phyloP scores from a whole-genome alignment of 2,797 vertebrate genomes.

The Alcedo atthis region DNA sequence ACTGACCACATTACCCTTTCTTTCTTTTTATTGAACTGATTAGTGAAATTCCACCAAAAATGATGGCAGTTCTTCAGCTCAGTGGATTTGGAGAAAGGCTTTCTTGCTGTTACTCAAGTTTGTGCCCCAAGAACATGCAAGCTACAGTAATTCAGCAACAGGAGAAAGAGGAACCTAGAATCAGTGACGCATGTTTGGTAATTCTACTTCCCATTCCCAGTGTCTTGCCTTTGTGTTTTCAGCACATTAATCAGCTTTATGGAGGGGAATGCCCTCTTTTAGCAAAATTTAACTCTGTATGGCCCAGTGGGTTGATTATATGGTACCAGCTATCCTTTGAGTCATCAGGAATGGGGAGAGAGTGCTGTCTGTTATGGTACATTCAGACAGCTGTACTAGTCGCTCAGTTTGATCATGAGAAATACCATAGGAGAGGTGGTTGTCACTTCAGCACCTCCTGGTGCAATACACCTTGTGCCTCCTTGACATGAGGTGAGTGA shows the following conservation, averaged over 20 bases:
- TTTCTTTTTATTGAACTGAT: neutral
- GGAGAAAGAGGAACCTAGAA: slow-evolving; percentile 53
- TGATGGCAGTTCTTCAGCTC: slow-evolving; percentile 37
- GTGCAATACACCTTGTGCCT: accelerated
- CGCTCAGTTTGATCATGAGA: neutral
- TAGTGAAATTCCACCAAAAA: slow-evolving; percentile 20
- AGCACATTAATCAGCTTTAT: slow-evolving; percentile 56
- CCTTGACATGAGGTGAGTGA: neutral
- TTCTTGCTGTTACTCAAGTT: neutral
- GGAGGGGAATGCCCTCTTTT: slow-evolving; percentile 11
- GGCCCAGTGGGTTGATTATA: neutral
- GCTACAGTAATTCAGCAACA: slow-evolving; percentile 3
- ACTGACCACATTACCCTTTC: neutral
- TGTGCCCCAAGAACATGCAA: neutral
- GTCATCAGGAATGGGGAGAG: neutral
- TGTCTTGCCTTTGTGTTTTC: slow-evolving; percentile 47
- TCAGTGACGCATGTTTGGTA: slow-evolving; percentile 23
- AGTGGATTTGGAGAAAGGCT: slow-evolving; percentile 36
- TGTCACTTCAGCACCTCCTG: neutral
- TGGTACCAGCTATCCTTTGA: neutral
- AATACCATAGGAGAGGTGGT: neutral
- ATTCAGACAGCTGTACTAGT: neutral
- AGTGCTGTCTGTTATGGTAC: neutral
- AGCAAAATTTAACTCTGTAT: neutral
- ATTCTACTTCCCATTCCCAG: slow-evolving; percentile 56